Evolutionary conservation across 2,888 invertebrate species (phyloP), one percentile per base, ranked within the genome.

Genomic region (Ectemnius continuus): DNA sequence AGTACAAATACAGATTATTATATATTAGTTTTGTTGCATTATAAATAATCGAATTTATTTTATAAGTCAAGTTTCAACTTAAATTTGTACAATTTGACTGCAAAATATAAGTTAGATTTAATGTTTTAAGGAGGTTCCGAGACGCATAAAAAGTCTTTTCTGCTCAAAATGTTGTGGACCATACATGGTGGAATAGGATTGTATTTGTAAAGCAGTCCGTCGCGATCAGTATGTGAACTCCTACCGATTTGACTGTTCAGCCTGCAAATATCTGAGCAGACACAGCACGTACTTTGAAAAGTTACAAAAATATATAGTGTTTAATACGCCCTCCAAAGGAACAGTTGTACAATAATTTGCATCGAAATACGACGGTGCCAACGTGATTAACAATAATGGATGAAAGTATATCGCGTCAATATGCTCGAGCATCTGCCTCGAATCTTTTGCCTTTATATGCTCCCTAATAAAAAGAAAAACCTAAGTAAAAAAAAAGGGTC

Each of bases 21-120:
- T 76, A 82, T 80, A 79, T 82, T 78, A 78, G 70, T 76, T 76
- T 74, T 63, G 61, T 78, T 76, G 76, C 76, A 70, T 69, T 78
- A 79, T 79, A 87, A 86, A 87, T 86, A 85, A 85, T 79, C 84
- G 82, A 78, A 85, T 82, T 85, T 76, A 79, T 74, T 81, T 82
- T 79, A 72, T 84, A 83, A 83, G 75, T 85, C 82, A 79, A 70
- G 76, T 83, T 81, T 79, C 81, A 84, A 83, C 81, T 85, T 84
- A 82, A 82, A 85, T 88, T 88, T 88, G 86, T 89, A 88, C 88
- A 88, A 84, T 84, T 88, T 87, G 79, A 82, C 61, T 82, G 82
- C 80, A 83, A 75, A 70, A 70, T 85, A 86, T 83, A 80, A 84
- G 75, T 72, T 80, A 81, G 59, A 59, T 66, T 74, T 79, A 70